Base-by-base conservation (phyloP, 2,797 vertebrate genomes). In the Diplodus puntazzo region DNA sequence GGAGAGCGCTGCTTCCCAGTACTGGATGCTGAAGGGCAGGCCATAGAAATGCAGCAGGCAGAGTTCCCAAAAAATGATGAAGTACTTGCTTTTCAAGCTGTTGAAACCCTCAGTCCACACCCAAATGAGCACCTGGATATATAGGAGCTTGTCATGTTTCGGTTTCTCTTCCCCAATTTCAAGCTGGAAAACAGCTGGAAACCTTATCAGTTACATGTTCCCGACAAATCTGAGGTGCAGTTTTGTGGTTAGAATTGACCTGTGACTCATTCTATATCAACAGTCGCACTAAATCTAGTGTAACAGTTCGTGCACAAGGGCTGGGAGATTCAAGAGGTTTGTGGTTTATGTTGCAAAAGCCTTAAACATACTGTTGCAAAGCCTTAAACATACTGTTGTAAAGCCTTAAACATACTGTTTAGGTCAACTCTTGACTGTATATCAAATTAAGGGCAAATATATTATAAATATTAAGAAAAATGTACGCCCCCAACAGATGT, bases 21-120 rank as follows among this genome's bases (percentile, higher is more conserved):
- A 14, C 54, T 78, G 52, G 78, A 79, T 62, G 66, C 50, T 39
- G 61, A 60, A 69, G 69, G 77, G 63, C 18, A 71, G 50, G 73
- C 55, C 72, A 55, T 68, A 85, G 64, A 75, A 57, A 55, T 39
- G 50, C 64, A 68, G 49, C 69, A 57, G 55, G 23, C 67, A 20
- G 34, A 1, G 3, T 16, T 85, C 52, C 61, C 61, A 18, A 34
- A 18, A 67, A 68, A 82, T 64, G 72, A 70, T 65, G 39, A 49
- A 59, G 45, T 18, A 45, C 17, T 75, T 11, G 53, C 13, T 20
- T 39, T 75, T 43, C 34, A 55, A 78, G 39, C 45, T 23, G 20
- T 45, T 50, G 30, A 74, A 73, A 49, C 5, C 20, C n/a, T 23
- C 48, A 69, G 60, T 69, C 39, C 55, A 64, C 73, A 45, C 52